Conservation (phyloP, 2,797 vertebrate genomes). For the Sebastes hopkinsi region DNA sequence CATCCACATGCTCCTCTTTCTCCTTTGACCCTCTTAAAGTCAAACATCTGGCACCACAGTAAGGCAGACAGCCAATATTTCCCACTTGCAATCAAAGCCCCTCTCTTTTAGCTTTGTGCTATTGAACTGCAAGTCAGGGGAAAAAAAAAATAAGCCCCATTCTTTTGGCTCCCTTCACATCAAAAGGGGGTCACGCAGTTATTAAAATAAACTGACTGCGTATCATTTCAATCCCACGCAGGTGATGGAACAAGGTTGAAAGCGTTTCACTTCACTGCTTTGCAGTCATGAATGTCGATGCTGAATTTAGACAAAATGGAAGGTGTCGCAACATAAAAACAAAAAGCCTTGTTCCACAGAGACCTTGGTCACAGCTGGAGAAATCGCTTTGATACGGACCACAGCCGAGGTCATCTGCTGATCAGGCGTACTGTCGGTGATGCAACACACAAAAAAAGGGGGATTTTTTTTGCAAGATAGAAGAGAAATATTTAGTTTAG, state of each 20-base stretch:
- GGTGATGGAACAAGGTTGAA: background rate
- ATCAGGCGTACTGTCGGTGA: background rate
- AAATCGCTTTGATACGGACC: background rate
- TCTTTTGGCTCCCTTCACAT: background rate
- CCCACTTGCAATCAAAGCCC: slow-evolving; percentile 15
- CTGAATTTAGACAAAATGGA: background rate
- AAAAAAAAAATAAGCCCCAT: background rate
- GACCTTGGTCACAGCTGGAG: background rate
- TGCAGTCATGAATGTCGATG: background rate
- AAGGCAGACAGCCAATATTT: slow-evolving; percentile 38
- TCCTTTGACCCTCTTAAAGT: slow-evolving; percentile 42
- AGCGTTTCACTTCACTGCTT: background rate
- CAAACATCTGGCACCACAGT: slow-evolving; percentile 61
- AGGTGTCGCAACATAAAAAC: background rate
- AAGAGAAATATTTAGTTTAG: background rate
- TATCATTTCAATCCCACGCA: background rate
- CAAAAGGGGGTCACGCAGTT: background rate
- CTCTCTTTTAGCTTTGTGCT: background rate
- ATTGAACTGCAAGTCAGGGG: background rate
- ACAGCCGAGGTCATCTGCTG: background rate
- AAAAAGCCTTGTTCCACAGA: background rate
- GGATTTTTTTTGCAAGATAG: background rate
- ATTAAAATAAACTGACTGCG: background rate
- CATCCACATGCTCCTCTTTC: slow-evolving; percentile 43
- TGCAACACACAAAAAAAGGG: background rate